Evolutionary conservation across 53 echinoderm and acorn worm species (phyloP).

Genomic region (Zoroaster sp.): DNA sequence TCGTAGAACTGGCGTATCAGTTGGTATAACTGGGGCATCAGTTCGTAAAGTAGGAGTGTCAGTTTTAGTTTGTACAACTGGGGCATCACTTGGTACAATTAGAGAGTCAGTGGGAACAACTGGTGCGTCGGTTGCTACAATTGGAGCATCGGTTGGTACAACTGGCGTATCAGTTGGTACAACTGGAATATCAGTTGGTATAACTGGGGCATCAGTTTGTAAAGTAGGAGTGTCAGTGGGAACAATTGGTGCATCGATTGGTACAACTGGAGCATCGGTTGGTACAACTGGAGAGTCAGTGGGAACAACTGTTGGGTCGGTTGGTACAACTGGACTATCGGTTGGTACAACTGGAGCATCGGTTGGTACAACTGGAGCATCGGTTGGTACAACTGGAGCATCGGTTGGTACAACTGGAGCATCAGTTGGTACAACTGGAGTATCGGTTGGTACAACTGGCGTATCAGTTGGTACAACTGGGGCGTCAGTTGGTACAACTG

Average conservation of each 20-base stretch:
- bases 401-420: background rate
- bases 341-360: slow-evolving; percentile 13
- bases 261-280: background rate
- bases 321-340: background rate
- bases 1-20: no score
- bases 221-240: background rate
- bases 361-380: background rate
- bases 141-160: background rate
- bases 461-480: background rate
- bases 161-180: no score
- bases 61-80: no score
- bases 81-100: no score
- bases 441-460: background rate
- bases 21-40: no score
- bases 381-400: background rate
- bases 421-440: slow-evolving; percentile 1
- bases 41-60: no score
- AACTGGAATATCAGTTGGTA: background rate
- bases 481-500: background rate
- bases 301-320: background rate
- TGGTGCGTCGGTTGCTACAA: no score
- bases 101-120: no score
- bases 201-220: background rate
- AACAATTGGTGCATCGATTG: background rate
- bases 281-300: background rate